A percentile compares a stretch with the other conserved stretches of the same genome.
These are phyloP conservation scores for Papilio dardanus DNA, from an alignment of 1,140 invertebrate species.

Conservation along the genomic window DNA sequence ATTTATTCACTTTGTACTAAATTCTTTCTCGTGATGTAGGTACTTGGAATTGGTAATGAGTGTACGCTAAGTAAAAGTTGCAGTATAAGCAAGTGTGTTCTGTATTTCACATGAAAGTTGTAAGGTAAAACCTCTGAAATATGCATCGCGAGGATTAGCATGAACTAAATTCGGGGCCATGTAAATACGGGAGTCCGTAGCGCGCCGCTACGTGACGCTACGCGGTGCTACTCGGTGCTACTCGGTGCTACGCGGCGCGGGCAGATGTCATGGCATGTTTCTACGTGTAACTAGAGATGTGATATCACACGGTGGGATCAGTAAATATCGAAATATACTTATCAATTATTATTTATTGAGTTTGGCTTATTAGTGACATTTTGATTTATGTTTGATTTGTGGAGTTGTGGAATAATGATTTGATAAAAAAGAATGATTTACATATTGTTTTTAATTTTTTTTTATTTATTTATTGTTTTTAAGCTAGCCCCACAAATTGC, in stretches of 20 bases:
- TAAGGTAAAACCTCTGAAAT: slow-evolving; percentile 19
- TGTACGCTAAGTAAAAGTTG: neutral
- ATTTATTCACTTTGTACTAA: neutral
- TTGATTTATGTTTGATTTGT: neutral
- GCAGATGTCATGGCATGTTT: slow-evolving; percentile 46
- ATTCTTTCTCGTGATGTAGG: neutral
- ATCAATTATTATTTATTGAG: neutral
- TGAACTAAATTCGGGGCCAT: slow-evolving; percentile 43
- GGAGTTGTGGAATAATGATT: no score
- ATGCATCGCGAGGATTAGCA: slow-evolving; percentile 30
- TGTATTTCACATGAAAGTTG: slow-evolving; percentile 15
- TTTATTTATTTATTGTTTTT: no score
- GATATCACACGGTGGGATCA: neutral
- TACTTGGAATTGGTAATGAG: neutral
- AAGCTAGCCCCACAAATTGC: no score
- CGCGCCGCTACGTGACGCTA: slow-evolving; percentile 10
- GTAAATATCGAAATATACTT: slow-evolving; percentile 5
- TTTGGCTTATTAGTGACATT: neutral
- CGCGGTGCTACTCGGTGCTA: slow-evolving; percentile 19
- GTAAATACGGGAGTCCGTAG: slow-evolving; percentile 39
- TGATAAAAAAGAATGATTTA: no score
- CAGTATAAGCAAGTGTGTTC: neutral
- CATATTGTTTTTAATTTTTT: no score
- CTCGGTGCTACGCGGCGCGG: slow-evolving; percentile 21
- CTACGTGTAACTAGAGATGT: slow-evolving; percentile 38